Evolutionary conservation across 2,797 vertebrate species (phyloP).

Genomic region (Oreonectes daqikongensis): DNA sequence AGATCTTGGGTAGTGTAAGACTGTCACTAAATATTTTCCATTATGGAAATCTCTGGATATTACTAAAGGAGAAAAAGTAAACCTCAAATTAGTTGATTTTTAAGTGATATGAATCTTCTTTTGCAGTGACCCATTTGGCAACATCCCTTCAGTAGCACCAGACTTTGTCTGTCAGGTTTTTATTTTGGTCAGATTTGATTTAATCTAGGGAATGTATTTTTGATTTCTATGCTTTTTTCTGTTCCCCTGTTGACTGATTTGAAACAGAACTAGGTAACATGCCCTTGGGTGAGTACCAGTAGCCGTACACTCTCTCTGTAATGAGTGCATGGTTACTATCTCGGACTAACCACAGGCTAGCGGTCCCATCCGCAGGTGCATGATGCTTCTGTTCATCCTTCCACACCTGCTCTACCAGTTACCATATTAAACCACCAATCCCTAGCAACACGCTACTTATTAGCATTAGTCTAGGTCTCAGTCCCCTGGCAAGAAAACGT

Average conservation of each 20-base stretch:
- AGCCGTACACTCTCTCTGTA: slow-evolving; percentile 73
- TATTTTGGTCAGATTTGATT: slow-evolving; percentile 47
- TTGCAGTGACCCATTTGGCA: not conserved
- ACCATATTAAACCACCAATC: slow-evolving; percentile 57
- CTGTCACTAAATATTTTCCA: too few relatives aligned
- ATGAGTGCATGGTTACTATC: slow-evolving; percentile 87
- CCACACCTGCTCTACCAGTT: slow-evolving; percentile 49
- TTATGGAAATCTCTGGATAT: too few relatives aligned
- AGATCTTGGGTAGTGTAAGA: too few relatives aligned
- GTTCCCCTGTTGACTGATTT: slow-evolving; percentile 81
- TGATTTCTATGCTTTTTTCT: slow-evolving; percentile 89
- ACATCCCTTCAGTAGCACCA: not conserved
- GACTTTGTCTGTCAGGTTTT: not conserved
- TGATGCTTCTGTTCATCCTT: slow-evolving; percentile 74
- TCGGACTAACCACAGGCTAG: slow-evolving; percentile 71
- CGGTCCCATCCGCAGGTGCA: slow-evolving; percentile 73
- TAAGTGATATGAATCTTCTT: too few relatives aligned
- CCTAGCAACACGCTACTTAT: slow-evolving; percentile 44
- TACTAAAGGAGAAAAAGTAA: too few relatives aligned
- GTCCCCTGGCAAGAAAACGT: slow-evolving; percentile 7
- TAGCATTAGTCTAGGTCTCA: slow-evolving; percentile 41
- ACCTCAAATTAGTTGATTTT: too few relatives aligned
- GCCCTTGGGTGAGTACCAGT: slow-evolving; percentile 89
- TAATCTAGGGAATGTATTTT: slow-evolving; percentile 78
- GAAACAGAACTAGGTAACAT: slow-evolving; percentile 97